Conservation (phyloP, 1,140 invertebrate genomes). For the Scaptodrosophila lebanonensis region DNA sequence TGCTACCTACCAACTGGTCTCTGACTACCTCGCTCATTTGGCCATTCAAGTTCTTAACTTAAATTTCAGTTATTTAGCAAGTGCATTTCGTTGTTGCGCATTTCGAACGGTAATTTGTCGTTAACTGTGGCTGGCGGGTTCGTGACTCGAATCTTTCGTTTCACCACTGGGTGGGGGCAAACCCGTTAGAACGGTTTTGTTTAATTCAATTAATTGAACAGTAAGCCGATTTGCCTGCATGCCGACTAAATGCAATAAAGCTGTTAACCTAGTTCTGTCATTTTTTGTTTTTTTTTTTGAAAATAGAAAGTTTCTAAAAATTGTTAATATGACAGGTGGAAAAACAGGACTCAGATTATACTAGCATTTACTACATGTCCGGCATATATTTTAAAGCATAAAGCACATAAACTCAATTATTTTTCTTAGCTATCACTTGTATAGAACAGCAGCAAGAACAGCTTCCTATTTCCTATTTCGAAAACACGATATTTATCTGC, state of each 20-base stretch:
- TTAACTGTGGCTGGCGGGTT: conserved; percentile 43
- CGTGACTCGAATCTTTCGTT: conserved; percentile 65
- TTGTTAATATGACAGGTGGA: no score
- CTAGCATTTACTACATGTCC: no score
- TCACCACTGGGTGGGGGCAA: conserved; percentile 1
- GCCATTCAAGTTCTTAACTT: conserved; percentile 46
- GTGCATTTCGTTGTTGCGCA: conserved; percentile 45
- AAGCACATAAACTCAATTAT: no score
- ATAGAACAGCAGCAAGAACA: no score
- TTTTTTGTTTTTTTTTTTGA: no score
- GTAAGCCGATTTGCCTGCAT: background rate
- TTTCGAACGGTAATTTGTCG: conserved; percentile 65
- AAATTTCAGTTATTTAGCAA: conserved; percentile 52
- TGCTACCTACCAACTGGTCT: conserved; percentile 10
- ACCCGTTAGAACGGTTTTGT: conserved; percentile 53
- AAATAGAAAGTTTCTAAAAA: no score
- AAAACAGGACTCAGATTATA: no score
- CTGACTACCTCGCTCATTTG: conserved; percentile 40
- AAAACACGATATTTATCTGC: no score
- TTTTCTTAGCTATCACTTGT: no score
- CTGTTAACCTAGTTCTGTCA: conserved; percentile 29
- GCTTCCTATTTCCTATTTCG: no score
- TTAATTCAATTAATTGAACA: conserved; percentile 8
- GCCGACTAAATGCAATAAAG: no score
- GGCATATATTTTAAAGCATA: no score